A percentile compares a stretch with the other conserved stretches of the same genome.
These are phyloP conservation scores for Clarias macrocephalus DNA, from an alignment of 2,113 vertebrate genomes.

Conservation along the genomic window DNA sequence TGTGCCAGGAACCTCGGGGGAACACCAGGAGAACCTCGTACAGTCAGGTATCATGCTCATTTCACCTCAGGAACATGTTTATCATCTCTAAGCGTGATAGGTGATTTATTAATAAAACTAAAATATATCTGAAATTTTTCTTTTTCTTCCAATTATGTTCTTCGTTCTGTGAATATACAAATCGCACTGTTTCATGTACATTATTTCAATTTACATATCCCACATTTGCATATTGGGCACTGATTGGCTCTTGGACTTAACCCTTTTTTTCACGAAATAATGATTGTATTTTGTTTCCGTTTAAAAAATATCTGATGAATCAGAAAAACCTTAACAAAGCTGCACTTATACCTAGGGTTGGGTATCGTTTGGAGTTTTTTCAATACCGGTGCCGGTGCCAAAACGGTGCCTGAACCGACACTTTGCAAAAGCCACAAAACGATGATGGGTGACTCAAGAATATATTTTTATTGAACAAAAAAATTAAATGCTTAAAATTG, in stretches of 20 bases:
- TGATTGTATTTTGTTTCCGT: background rate
- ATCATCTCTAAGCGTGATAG: background rate
- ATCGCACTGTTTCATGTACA: background rate
- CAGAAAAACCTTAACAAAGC: background rate
- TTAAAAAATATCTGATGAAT: background rate
- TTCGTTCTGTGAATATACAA: background rate
- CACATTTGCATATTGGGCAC: background rate
- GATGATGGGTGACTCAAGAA: no score
- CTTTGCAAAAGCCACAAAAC: no score
- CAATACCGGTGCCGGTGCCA: no score
- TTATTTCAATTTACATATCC: background rate
- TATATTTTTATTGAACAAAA: no score
- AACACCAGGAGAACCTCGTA: background rate
- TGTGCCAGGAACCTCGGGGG: slow-evolving; percentile 86
- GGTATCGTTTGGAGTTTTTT: no score
- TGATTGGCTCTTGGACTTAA: background rate
- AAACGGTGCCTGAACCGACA: no score
- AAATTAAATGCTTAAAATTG: no score
- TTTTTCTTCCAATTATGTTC: background rate
- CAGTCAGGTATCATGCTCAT: background rate
- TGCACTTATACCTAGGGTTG: no score
- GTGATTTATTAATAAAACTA: background rate
- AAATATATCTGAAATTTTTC: background rate
- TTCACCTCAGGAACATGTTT: background rate
- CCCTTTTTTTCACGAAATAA: background rate